phyloP scores from a whole-genome alignment of 2,888 invertebrate genomes.

The Clistopyga incitator region DNA sequence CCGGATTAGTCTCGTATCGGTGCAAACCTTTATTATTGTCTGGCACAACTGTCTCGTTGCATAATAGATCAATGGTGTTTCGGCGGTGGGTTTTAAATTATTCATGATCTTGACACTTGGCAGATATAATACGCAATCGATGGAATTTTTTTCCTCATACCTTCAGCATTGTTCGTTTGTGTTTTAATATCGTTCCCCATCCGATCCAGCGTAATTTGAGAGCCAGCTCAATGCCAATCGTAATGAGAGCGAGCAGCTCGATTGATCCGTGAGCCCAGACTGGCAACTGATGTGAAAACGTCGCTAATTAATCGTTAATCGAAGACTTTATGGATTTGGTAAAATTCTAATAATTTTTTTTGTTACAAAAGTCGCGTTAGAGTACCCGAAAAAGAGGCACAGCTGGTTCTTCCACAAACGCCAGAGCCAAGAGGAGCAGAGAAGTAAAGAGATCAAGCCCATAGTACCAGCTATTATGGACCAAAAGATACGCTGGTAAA shows the following conservation, averaged over 20 bases:
- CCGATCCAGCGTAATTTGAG: slow-evolving; percentile 95
- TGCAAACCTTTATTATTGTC: slow-evolving; percentile 63
- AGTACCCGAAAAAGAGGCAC: slow-evolving; percentile 89
- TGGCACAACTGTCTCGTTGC: slow-evolving; percentile 49
- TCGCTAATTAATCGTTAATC: slow-evolving; percentile 5
- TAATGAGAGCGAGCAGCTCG: slow-evolving; percentile 90
- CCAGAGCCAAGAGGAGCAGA: slow-evolving; percentile 90
- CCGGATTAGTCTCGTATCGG: slow-evolving; percentile 69
- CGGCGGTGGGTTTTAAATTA: slow-evolving; percentile 15
- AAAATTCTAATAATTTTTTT: neutral
- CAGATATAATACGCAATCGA: neutral
- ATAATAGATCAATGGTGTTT: slow-evolving; percentile 54
- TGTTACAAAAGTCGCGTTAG: slow-evolving; percentile 13
- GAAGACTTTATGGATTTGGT: neutral
- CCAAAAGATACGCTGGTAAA: slow-evolving; percentile 93
- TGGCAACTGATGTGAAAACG: slow-evolving; percentile 86
- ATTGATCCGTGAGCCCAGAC: slow-evolving; percentile 93
- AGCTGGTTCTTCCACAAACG: slow-evolving; percentile 93
- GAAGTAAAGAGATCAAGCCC: slow-evolving; percentile 92
- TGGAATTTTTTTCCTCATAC: slow-evolving; percentile 83
- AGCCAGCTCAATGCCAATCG: slow-evolving; percentile 91
- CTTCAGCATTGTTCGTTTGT: slow-evolving; percentile 94
- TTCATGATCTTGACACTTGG: slow-evolving; percentile 9
- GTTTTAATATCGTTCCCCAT: slow-evolving; percentile 92
- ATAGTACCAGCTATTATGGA: slow-evolving; percentile 95